Evolutionary conservation across 2,113 vertebrate genomes (phyloP).

Genomic region (Donacobius atricapilla): DNA sequence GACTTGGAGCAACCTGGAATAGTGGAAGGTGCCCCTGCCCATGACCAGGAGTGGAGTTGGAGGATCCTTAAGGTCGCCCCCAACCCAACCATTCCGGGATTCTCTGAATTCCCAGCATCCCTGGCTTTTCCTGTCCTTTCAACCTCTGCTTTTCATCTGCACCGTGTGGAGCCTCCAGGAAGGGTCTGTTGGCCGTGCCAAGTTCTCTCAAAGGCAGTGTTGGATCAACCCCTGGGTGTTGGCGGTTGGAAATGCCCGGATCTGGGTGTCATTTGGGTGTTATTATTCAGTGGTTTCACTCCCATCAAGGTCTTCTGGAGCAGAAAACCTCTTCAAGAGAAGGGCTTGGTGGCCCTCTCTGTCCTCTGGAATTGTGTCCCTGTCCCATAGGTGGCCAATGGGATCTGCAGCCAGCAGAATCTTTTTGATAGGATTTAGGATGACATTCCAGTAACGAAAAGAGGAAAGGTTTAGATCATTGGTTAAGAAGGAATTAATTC

Average conservation of each 20-base stretch:
- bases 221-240: background rate
- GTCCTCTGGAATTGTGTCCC: background rate
- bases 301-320: background rate
- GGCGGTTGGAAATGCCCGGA: background rate
- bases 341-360: background rate
- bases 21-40: background rate
- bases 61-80: background rate
- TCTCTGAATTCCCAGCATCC: background rate
- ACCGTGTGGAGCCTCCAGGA: accelerated
- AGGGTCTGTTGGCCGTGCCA: accelerated
- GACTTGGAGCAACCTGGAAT: background rate
- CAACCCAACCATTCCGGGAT: no score
- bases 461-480: background rate
- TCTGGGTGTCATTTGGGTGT: background rate
- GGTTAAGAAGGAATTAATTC: background rate
- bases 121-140: background rate
- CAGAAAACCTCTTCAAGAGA: background rate
- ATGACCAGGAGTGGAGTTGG: background rate
- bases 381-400: background rate
- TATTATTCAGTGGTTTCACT: background rate
- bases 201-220: accelerated
- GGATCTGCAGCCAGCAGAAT: background rate
- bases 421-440: background rate
- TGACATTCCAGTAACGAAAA: background rate
- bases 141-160: background rate